Evolutionary conservation across 2,797 vertebrate genomes (phyloP).

Genomic region (Triplophysa yarkandensis): DNA sequence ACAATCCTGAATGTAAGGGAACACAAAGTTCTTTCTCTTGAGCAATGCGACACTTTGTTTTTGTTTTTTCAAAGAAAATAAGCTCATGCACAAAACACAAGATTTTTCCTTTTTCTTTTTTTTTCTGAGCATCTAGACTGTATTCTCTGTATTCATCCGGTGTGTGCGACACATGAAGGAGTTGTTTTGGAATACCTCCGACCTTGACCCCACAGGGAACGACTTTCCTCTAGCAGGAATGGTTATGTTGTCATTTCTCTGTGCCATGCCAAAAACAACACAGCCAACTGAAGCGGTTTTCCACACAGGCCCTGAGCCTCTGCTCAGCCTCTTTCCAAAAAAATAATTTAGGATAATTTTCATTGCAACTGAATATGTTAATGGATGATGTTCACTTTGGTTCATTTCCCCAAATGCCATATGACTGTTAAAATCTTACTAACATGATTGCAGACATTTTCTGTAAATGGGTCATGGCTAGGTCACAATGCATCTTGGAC

Average conservation of each 20-base stretch:
- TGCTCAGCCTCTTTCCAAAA: slow-evolving; percentile 55
- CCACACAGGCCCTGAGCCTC: slow-evolving; percentile 60
- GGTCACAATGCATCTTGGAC: slow-evolving; percentile 74
- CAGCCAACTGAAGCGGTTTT: slow-evolving; percentile 66
- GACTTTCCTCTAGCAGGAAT: slow-evolving; percentile 71
- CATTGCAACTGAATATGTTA: slow-evolving; percentile 59
- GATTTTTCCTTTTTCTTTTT: slow-evolving; percentile 28
- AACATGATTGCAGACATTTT: slow-evolving; percentile 67
- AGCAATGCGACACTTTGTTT: slow-evolving; percentile 9
- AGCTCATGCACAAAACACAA: slow-evolving; percentile 19
- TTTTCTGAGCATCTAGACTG: slow-evolving; percentile 20
- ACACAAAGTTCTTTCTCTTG: not conserved
- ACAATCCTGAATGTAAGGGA: not conserved
- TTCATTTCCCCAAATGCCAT: slow-evolving; percentile 42
- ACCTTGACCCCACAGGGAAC: slow-evolving; percentile 70
- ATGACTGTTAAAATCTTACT: slow-evolving; percentile 42
- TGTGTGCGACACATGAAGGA: slow-evolving; percentile 18
- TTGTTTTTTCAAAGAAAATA: slow-evolving; percentile 35
- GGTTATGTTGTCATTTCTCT: slow-evolving; percentile 66
- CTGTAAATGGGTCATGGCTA: slow-evolving; percentile 79
- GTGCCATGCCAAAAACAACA: slow-evolving; percentile 72
- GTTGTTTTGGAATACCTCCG: slow-evolving; percentile 56
- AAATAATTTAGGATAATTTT: slow-evolving; percentile 64
- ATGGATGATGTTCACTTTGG: slow-evolving; percentile 55
- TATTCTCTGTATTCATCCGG: slow-evolving; percentile 25